Evolutionary conservation across 2,888 invertebrate species (phyloP), one percentile per base, ranked within the genome.

Genomic region (Caenorhabditis zanzibari): DNA sequence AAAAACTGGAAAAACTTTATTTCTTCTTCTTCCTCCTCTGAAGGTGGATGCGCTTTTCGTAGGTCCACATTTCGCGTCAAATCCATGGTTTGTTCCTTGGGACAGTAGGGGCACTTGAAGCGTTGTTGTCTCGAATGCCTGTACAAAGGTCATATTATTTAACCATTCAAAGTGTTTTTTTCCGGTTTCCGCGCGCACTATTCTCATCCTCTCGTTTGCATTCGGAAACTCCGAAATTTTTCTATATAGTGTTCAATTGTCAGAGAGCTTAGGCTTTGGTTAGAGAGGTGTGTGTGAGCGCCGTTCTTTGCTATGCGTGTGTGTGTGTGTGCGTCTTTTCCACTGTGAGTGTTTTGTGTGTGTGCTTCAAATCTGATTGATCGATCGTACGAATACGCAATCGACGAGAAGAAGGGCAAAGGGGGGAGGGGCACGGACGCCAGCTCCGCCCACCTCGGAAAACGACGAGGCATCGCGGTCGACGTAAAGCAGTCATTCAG

Each of bases 21-120:
- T 24, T 61, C 56, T 6, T 79, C 56, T 6, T 77, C 69, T 14
- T 10, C 32, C 2, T 58, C 64, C 16, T 68, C 22, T 14, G n/a
- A 47, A 16, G 47, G 47, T 44, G 14, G 16, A 19, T 12, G 4
- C 64, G 44, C 61, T 26, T 38, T 63, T n/a, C 14, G 10, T 32
- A 83, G 75, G 5, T 56, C 41, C 24, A 83, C 79, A 26, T 32
- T 10, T 44, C 44, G 68, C 7, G 84, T 59, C 4, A 19, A 12
- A 16, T 79, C 82, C 19, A 71, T 35, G 16, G 26, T 94, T 95
- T 97, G 94, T 93, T 99, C 98, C 93, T 97, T 95, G 0, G 98
- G 98, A 92, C 99, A 99, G 94, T 99, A 99, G 0, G 98, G 98
- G 92, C 99, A 99, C 94, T 99, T 99, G 93, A 99, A 95, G 92